phyloP scores from a whole-genome alignment of 35 echinoderm and acorn worm species.

The Ophioderma brevispina region DNA sequence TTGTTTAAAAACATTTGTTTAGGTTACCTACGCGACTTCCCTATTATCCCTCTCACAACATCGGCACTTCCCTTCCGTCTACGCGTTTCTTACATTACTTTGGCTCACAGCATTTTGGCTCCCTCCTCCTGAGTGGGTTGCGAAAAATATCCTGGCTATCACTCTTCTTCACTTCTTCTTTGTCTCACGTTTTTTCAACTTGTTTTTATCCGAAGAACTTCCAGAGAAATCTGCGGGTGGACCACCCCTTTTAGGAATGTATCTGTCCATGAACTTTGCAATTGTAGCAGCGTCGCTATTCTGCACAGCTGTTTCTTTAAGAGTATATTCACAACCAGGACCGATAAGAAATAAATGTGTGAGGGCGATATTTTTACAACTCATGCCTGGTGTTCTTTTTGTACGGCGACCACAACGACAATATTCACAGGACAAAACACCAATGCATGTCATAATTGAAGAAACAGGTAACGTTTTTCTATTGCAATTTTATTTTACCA shows the following conservation, averaged over 20 bases:
- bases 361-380: neutral
- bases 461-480: too few species aligned
- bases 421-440: too few species aligned
- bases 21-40: too few species aligned
- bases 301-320: neutral
- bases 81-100: conserved; percentile 5
- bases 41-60: neutral
- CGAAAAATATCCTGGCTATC: neutral
- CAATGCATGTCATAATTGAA: too few species aligned
- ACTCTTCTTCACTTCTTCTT: conserved; percentile 1
- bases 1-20: too few species aligned
- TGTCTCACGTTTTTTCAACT: neutral
- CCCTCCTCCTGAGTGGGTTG: conserved; percentile 4
- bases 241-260: neutral
- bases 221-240: neutral
- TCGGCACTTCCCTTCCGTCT: neutral
- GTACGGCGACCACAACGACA: neutral
- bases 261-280: neutral
- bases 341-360: neutral
- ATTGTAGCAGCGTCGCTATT: neutral
- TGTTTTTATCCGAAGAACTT: neutral
- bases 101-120: conserved; percentile 20
- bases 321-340: neutral
- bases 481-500: too few species aligned
- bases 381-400: neutral